Evolutionary conservation across 2,113 vertebrate species (phyloP).

Genomic region (Procapra przewalskii): DNA sequence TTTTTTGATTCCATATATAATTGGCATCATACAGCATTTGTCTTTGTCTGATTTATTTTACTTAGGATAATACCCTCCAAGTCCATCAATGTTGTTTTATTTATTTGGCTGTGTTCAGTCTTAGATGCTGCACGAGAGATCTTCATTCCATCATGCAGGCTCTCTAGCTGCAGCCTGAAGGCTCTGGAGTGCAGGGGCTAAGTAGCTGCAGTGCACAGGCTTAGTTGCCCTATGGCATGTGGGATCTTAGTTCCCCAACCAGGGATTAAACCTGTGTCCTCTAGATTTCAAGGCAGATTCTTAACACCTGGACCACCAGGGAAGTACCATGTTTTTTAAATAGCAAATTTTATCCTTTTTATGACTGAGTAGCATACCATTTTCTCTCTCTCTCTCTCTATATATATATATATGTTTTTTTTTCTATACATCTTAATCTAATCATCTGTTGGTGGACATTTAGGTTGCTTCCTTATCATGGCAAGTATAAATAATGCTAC

Average conservation of each 20-base stretch:
- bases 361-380: background rate
- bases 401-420: background rate
- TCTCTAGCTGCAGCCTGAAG: background rate
- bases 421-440: background rate
- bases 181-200: background rate
- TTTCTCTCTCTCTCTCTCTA: accelerated
- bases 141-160: background rate
- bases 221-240: background rate
- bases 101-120: background rate
- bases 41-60: background rate
- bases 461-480: background rate
- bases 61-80: background rate
- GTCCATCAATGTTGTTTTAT: background rate
- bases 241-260: background rate
- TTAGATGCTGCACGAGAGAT: background rate
- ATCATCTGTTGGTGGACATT: background rate
- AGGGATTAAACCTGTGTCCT: background rate
- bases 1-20: background rate
- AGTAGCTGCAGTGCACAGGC: background rate
- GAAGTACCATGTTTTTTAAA: background rate
- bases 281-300: background rate
- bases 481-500: background rate
- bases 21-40: background rate
- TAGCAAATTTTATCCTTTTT: background rate
- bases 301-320: background rate